These are phyloP conservation scores for Hypomesus transpacificus DNA, from an alignment of 2,113 vertebrate species.

Conservation along the genomic window DNA sequence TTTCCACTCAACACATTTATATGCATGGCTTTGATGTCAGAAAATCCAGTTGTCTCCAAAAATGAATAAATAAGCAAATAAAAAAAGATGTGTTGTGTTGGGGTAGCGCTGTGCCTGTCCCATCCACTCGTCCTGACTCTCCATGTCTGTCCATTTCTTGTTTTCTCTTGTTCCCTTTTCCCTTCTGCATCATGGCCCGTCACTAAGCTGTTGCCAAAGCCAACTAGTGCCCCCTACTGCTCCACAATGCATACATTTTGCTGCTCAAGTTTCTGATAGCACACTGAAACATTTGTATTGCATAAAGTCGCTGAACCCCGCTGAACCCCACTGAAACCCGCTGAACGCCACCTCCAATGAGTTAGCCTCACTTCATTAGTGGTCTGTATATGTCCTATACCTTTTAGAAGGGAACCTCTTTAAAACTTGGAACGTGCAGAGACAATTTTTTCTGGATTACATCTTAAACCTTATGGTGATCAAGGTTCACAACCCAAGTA, in stretches of 20 bases:
- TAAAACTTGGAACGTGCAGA: no score
- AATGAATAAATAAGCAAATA: no score
- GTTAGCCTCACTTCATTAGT: no score
- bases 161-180: background rate
- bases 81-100: background rate
- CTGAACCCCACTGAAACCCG: background rate
- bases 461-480: no score
- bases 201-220: background rate
- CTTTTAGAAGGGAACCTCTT: no score
- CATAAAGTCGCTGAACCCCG: background rate
- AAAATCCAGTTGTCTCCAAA: constrained; percentile 9
- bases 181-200: background rate
- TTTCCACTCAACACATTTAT: constrained; percentile 3
- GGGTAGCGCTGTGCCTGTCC: background rate
- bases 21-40: constrained; percentile 10
- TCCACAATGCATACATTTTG: background rate
- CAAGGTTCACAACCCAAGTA: no score
- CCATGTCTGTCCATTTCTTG: background rate
- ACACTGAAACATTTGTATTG: background rate
- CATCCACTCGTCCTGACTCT: background rate
- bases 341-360: background rate
- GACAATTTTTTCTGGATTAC: no score
- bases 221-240: constrained; percentile 8
- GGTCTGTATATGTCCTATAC: no score
- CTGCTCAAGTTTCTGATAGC: background rate